phyloP scores from a whole-genome alignment of 2,888 invertebrate species.

The Chironomus riparius region DNA sequence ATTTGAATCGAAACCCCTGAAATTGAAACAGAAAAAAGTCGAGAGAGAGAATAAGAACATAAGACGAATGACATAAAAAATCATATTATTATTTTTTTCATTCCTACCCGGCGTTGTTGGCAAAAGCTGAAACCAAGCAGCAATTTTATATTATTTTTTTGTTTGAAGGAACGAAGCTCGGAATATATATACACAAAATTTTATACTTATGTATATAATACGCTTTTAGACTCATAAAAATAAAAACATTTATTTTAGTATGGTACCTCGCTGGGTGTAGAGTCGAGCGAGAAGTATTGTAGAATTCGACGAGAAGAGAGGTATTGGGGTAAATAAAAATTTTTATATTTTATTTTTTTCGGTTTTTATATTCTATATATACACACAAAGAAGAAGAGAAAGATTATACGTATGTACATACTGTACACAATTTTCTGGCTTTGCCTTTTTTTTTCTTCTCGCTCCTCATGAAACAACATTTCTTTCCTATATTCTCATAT shows the following conservation, averaged over 20 bases:
- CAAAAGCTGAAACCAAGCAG: not conserved
- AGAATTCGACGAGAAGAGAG: not conserved
- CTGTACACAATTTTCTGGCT: not conserved
- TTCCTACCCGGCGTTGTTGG: not conserved
- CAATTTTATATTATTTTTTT: not conserved
- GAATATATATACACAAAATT: too few relatives aligned
- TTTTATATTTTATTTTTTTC: not conserved
- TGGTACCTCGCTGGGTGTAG: not conserved
- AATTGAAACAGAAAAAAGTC: not conserved
- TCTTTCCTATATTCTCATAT: not conserved
- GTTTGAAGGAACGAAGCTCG: too few relatives aligned
- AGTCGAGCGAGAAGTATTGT: not conserved
- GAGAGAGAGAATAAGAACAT: not conserved
- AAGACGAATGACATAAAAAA: constrained; percentile 4
- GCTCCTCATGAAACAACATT: not conserved
- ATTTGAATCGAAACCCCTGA: too few relatives aligned
- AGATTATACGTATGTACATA: constrained; percentile 4
- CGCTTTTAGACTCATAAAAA: not conserved
- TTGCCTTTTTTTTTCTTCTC: not conserved
- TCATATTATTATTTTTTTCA: not conserved
- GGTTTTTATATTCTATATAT: not conserved
- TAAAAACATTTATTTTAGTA: constrained; percentile 6
- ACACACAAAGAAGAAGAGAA: not conserved
- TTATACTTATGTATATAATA: too few relatives aligned
- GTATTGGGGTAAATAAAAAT: not conserved